Conservation (phyloP, 1,140 invertebrate species). For the Megalopta genalis region DNA sequence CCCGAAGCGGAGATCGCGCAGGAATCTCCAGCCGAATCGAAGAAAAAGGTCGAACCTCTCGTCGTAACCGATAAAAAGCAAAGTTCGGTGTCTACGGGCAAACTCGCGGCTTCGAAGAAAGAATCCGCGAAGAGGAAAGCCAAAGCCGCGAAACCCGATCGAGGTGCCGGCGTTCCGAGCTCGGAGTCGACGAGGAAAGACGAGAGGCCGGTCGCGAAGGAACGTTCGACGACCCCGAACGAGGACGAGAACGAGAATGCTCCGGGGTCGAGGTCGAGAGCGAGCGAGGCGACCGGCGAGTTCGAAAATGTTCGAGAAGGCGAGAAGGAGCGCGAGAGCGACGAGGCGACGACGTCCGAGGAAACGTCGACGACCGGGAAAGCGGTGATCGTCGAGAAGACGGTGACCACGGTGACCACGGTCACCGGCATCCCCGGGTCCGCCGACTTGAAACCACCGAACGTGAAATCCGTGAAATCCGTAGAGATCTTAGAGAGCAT, state of each 20-base stretch:
- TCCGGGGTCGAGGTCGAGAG: no score
- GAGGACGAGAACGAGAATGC: no score
- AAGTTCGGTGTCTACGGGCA: neutral
- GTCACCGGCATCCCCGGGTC: constrained; percentile 35
- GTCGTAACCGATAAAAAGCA: neutral
- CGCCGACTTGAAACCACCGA: constrained; percentile 48
- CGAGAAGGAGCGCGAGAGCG: neutral
- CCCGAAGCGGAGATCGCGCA: no score
- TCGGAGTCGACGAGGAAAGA: neutral
- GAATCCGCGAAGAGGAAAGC: neutral
- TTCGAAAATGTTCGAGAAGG: neutral
- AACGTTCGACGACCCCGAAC: no score
- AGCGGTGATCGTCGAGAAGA: constrained; percentile 64
- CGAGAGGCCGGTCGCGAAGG: no score
- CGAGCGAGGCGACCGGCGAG: no score
- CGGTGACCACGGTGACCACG: constrained; percentile 60
- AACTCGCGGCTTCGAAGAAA: neutral
- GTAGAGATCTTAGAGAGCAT: constrained; percentile 65
- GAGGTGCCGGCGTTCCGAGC: neutral
- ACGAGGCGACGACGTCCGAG: neutral
- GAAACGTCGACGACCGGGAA: constrained; percentile 32
- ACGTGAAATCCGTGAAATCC: constrained; percentile 59
- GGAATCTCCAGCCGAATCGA: no score
- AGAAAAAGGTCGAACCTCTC: no score
- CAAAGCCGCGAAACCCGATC: neutral